Conservation (phyloP, 2,888 invertebrate species). For the Dione vanillae region DNA sequence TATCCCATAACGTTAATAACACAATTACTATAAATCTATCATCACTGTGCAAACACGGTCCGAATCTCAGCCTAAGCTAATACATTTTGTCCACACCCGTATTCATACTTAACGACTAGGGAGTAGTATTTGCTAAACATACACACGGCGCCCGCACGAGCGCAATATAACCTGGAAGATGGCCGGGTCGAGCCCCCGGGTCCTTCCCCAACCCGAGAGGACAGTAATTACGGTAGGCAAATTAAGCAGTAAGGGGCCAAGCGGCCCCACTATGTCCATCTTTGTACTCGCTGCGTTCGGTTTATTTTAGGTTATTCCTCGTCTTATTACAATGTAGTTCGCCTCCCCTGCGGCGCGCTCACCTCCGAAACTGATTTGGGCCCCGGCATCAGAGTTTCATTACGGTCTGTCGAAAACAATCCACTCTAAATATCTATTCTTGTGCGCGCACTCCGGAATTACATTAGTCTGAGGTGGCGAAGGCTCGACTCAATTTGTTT, state of each 20-base stretch:
- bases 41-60: conserved; percentile 82
- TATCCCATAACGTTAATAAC: conserved; percentile 85
- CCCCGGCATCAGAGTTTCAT: conserved; percentile 83
- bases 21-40: conserved; percentile 85
- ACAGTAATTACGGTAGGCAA: conserved; percentile 86
- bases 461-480: conserved; percentile 85
- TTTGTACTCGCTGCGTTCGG: conserved; percentile 68
- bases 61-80: conserved; percentile 84
- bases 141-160: conserved; percentile 81
- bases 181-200: conserved; percentile 77
- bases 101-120: conserved; percentile 83
- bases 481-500: conserved; percentile 85
- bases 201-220: conserved; percentile 80
- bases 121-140: conserved; percentile 82
- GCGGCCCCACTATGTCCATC: conserved; percentile 76
- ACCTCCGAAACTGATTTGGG: conserved; percentile 82
- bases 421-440: conserved; percentile 85
- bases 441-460: conserved; percentile 82
- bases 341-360: conserved; percentile 82
- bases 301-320: conserved; percentile 83
- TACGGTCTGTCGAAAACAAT: conserved; percentile 85
- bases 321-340: conserved; percentile 82
- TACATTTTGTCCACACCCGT: conserved; percentile 84
- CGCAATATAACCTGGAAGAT: conserved; percentile 82
- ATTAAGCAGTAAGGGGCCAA: conserved; percentile 83